Base-by-base conservation (phyloP, 2,113 vertebrate genomes). In the Eolophus roseicapilla region DNA sequence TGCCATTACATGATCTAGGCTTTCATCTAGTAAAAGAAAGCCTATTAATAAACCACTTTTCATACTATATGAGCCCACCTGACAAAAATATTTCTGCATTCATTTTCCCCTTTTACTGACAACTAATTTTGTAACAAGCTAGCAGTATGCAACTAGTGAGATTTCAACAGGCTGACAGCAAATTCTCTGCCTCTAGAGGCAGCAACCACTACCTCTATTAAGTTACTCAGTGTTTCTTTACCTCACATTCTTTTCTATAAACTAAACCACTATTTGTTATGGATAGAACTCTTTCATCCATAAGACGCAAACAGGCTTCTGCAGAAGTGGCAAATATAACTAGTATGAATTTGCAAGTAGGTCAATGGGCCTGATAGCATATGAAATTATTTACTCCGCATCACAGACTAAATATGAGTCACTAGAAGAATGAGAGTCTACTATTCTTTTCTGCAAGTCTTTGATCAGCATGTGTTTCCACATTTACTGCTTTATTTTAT, bases 381-480 rank as follows among this genome's bases (percentile, higher is more conserved):
- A 82, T 70, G 82, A 88, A 94, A 90, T 95, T 71, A 94, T 92
- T 95, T 93, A 80, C 35, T 92, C 19, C 5, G 0, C 10, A 0
- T 92, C 82, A 81, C 59, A 88, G n/a, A 71, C 74, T 79, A 71
- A 88, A 69, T 92, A 75, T 73, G 82, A 92, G 85, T 69, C 53
- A 74, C 44, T 73, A 88, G 46, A 96, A 93, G 59, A 92, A 86
- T 52, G 17, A 85, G 39, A 76, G 49, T 50, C 53, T 93, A 53
- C 63, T 81, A 17, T 82, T 80, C 29, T 83, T 86, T 93, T 90
- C 75, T 83, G 13, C 0, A 1, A 93, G 73, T 70, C 88, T 93
- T 95, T 95, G 94, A 93, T 96, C 91, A 90, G 41, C 59, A 63
- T 39, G 12, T 92, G 86, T 83, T 95, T 86, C 69, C 93, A 86